These are phyloP conservation scores for Pseudomyrmex concolor DNA, from an alignment of 1,140 invertebrate genomes.

Conservation along the genomic window DNA sequence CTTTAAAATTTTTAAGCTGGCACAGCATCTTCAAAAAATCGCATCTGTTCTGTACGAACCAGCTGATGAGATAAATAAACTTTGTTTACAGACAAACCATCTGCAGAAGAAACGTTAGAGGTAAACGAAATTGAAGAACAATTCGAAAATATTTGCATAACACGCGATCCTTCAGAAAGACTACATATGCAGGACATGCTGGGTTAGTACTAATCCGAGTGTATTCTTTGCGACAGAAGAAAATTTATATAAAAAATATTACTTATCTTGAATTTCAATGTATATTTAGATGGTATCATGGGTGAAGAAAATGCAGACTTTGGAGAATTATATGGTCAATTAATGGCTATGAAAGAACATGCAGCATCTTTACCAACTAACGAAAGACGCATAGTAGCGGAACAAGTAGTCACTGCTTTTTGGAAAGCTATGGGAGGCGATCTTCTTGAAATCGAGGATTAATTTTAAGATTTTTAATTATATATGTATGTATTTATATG, in stretches of 20 bases:
- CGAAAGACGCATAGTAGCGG: conserved; percentile 90
- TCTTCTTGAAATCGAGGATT: conserved; percentile 88
- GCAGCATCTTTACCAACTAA: conserved; percentile 87
- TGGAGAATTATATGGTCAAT: conserved; percentile 87
- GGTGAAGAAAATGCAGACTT: conserved; percentile 86
- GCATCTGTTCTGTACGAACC: too few relatives aligned
- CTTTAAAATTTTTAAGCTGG: too few relatives aligned
- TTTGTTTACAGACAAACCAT: conserved; percentile 64
- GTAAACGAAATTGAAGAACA: conserved; percentile 78
- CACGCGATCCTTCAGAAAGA: conserved; percentile 71
- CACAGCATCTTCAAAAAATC: too few relatives aligned
- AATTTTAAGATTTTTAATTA: not conserved
- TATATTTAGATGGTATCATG: conserved; percentile 82
- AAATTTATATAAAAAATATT: conserved; percentile 14
- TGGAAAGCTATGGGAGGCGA: conserved; percentile 92
- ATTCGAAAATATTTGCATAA: conserved; percentile 79
- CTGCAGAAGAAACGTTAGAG: conserved; percentile 62
- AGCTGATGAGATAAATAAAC: not conserved
- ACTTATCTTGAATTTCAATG: conserved; percentile 15
- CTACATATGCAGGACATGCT: conserved; percentile 79
- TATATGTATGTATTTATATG: too few relatives aligned
- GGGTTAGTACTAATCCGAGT: conserved; percentile 66
- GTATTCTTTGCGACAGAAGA: not conserved
- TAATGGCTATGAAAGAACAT: conserved; percentile 89
- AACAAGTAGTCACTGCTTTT: conserved; percentile 91